Base-by-base conservation (phyloP, 1,140 invertebrate species). In the Trypoxylus dichotomus region DNA sequence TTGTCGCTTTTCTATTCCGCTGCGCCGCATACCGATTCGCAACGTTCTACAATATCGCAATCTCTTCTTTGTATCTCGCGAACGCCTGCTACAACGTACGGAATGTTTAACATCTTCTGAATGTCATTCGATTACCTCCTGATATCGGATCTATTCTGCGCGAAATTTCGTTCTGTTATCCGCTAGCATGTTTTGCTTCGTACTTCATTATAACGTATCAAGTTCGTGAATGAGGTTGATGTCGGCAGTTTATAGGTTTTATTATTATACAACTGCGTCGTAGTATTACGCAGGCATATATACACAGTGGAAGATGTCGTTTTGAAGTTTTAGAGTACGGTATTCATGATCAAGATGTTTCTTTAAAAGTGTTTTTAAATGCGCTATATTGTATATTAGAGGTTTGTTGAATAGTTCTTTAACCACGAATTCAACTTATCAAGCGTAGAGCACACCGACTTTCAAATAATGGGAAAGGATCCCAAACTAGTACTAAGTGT, bases 31-130 rank as follows among this genome's bases (percentile, higher is more conserved):
- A n/a, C 47, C 7, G 19, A 19, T 54, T 54, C 47, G 15, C 47
- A n/a, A 54, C 47, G 47, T 54, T 54, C 27, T 10, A 68, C 60
- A 68, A 68, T 68, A 68, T 68, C 60, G 60, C 27, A 68, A 68
- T 68, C 60, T 68, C 60, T 6, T 27, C 60, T 68, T 1, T 15
- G 27, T 68, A 68, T 68, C 60, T 68, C 60, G 19, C 19, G 27
- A 13, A 68, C 6, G 60, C 60, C 21, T 27, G 19, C 60, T 68
- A 68, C 60, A 29, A 24, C 60, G 11, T 68, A 24, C 19, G 19
- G 47, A 54, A 54, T 54, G 47, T 54, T 54, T 19, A 54, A 54
- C 47, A 54, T 54, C 47, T 21, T 24, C 24, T 68, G 25, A 68
- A 68, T 68, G 60, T 24, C 27, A 68, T 68, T 68, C 60, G 60